Conservation (phyloP, 1,140 invertebrate genomes). For the Periplaneta americana region DNA sequence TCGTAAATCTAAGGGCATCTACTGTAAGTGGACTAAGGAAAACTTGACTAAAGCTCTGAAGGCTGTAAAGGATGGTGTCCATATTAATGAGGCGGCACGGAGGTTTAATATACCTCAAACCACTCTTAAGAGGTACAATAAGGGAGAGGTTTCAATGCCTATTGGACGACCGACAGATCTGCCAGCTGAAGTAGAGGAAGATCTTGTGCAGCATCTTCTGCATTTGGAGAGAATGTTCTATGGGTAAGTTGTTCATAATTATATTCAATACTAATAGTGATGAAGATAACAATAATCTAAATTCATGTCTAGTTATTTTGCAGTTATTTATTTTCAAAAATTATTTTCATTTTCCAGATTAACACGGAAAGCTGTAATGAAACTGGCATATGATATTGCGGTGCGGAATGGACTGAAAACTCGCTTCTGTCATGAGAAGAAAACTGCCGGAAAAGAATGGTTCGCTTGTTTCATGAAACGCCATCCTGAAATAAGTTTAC, state of each 20-base stretch:
- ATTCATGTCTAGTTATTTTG: background rate
- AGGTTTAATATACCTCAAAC: background rate
- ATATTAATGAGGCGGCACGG: background rate
- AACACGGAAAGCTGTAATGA: background rate
- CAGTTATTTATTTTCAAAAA: background rate
- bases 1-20: background rate
- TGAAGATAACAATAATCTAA: background rate
- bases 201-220: constrained; percentile 2
- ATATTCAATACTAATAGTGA: too few relatives aligned
- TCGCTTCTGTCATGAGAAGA: background rate
- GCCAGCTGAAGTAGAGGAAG: background rate
- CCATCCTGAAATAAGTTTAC: constrained; percentile 27
- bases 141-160: background rate
- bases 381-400: background rate
- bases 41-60: background rate
- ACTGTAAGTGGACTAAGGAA: background rate
- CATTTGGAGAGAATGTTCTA: constrained; percentile 2
- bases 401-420: background rate
- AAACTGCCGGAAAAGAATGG: constrained; percentile 32
- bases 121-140: background rate
- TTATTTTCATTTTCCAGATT: background rate
- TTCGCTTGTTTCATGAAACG: constrained; percentile 28
- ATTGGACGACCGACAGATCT: background rate
- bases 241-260: too few relatives aligned
- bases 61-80: background rate